Evolutionary conservation across 2,113 vertebrate species (phyloP).

Genomic region (Chlamydotis undulata): DNA sequence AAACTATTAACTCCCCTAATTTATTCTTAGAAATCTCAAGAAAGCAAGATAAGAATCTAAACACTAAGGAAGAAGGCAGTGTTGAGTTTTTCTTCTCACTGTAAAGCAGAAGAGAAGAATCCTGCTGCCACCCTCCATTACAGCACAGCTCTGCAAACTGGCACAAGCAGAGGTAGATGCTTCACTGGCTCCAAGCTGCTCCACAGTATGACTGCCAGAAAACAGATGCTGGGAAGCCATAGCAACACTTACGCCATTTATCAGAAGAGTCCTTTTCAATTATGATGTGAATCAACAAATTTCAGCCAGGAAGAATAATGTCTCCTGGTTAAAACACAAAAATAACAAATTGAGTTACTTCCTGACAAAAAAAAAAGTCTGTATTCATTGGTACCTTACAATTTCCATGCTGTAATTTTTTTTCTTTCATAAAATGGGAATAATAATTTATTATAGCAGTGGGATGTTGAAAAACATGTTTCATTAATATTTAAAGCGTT

Average conservation of each 20-base stretch:
- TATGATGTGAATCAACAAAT: neutral
- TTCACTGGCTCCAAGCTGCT: neutral
- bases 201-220: neutral
- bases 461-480: neutral
- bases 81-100: neutral
- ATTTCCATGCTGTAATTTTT: neutral
- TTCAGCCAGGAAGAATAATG: neutral
- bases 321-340: neutral
- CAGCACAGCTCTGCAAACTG: neutral
- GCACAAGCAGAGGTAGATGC: neutral
- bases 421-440: neutral
- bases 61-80: neutral
- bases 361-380: neutral
- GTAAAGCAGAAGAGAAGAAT: neutral
- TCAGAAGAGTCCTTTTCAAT: neutral
- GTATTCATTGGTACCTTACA: neutral
- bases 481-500: neutral
- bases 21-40: neutral
- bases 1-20: neutral
- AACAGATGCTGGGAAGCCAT: constrained; percentile 22
- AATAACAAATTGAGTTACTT: neutral
- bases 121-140: neutral
- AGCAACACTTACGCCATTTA: constrained; percentile 20
- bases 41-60: neutral
- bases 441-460: neutral